Evolutionary conservation across 2,888 invertebrate species (phyloP).

Genomic region (Drosophila macrospina): DNA sequence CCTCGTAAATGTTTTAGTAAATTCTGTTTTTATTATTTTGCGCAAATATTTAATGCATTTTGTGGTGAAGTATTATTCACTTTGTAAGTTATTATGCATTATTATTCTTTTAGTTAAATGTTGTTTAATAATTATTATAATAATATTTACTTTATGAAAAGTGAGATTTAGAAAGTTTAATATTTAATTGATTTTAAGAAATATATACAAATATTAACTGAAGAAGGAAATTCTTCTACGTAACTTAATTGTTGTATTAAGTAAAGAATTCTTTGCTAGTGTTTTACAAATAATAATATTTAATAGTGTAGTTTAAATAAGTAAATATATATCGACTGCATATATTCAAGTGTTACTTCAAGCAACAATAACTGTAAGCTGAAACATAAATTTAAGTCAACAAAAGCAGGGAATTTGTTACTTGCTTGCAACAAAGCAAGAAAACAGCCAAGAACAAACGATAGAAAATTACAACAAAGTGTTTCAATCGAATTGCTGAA

Average conservation of each 20-base stretch:
- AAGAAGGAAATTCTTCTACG: no score
- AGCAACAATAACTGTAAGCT: neutral
- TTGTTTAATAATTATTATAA: no score
- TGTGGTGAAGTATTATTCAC: conserved; percentile 3
- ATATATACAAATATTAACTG: no score
- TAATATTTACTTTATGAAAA: neutral
- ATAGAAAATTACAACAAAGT: conserved; percentile 13
- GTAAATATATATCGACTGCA: no score
- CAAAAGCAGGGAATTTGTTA: no score
- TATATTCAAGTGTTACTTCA: neutral
- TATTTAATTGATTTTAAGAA: neutral
- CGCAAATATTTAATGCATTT: conserved; percentile 1
- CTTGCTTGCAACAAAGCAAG: no score
- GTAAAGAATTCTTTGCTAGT: no score
- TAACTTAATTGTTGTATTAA: no score
- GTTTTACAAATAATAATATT: no score
- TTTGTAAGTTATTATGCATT: conserved; percentile 5
- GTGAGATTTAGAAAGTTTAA: neutral
- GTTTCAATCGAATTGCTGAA: conserved; percentile 40
- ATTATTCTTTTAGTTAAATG: no score
- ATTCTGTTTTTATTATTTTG: conserved; percentile 3
- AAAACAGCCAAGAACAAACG: neutral
- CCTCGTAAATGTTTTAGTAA: neutral
- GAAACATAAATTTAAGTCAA: neutral
- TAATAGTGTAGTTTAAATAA: no score